A percentile compares a stretch with the other conserved stretches of the same genome.
These are phyloP conservation scores for Ctenomys sociabilis DNA, from an alignment of 2,113 vertebrate genomes.

Conservation along the genomic window DNA sequence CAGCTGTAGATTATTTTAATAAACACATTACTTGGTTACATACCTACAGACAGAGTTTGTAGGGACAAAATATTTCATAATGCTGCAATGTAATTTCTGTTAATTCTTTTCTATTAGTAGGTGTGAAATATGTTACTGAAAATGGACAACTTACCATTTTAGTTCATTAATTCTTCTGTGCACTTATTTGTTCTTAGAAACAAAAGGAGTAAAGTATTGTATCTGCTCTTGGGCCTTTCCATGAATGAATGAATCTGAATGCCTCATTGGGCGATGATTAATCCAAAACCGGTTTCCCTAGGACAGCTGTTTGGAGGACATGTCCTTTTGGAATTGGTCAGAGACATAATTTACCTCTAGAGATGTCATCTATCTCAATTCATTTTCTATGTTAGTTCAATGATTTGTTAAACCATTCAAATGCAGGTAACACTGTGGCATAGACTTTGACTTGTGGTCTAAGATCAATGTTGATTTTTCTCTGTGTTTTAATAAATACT, in stretches of 20 bases:
- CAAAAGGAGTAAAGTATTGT: conserved; percentile 53
- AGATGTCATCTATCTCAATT: conserved; percentile 63
- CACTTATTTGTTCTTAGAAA: conserved; percentile 63
- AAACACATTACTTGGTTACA: not conserved
- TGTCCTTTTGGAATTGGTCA: conserved; percentile 44
- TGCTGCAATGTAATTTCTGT: conserved; percentile 2
- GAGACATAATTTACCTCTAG: conserved; percentile 54
- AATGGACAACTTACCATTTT: conserved; percentile 59
- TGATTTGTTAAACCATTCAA: conserved; percentile 57
- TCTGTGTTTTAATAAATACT: not conserved
- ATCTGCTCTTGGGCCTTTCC: conserved; percentile 22
- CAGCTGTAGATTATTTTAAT: conserved; percentile 32
- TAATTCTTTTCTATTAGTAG: conserved; percentile 51
- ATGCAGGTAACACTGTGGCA: conserved; percentile 54
- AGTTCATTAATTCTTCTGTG: conserved; percentile 62
- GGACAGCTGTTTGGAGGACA: conserved; percentile 55
- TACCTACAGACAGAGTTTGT: not conserved
- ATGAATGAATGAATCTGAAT: conserved; percentile 40
- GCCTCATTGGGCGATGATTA: conserved; percentile 61
- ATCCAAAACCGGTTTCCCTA: conserved; percentile 10
- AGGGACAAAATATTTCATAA: not conserved
- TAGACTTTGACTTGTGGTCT: conserved; percentile 42
- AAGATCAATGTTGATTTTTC: conserved; percentile 65
- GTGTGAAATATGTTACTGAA: not conserved
- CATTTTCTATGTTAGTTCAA: conserved; percentile 60